Conservation (phyloP, 2,888 invertebrate genomes). For the Scaptomyza cyrtandrae region DNA sequence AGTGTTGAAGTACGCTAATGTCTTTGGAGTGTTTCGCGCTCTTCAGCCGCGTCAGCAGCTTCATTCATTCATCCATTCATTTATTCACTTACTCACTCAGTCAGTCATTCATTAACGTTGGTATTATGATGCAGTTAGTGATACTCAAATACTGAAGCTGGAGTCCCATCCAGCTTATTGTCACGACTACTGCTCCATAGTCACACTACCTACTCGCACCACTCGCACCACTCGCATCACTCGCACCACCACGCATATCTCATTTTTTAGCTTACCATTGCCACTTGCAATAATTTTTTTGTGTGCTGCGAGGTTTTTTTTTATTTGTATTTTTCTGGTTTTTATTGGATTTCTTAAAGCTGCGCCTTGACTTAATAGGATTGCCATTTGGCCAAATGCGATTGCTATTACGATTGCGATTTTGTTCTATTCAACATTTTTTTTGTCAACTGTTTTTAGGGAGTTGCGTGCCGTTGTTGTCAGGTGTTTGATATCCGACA, state of each 20-base stretch:
- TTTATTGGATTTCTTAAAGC: slow-evolving; percentile 79
- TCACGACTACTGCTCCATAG: slow-evolving; percentile 34
- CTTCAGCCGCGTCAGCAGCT: slow-evolving; percentile 50
- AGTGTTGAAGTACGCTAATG: slow-evolving; percentile 81
- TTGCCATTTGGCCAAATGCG: slow-evolving; percentile 65
- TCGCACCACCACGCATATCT: not conserved
- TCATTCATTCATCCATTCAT: slow-evolving; percentile 21
- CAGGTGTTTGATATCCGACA: slow-evolving; percentile 62
- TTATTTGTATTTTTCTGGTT: slow-evolving; percentile 20
- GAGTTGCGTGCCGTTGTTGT: slow-evolving; percentile 8
- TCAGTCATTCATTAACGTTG: slow-evolving; percentile 40
- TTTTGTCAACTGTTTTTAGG: slow-evolving; percentile 24
- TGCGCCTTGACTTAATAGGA: slow-evolving; percentile 72
- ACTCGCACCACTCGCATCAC: not conserved
- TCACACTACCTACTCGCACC: not conserved
- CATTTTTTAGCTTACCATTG: slow-evolving; percentile 7
- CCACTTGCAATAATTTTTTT: slow-evolving; percentile 22
- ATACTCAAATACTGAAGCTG: slow-evolving; percentile 51
- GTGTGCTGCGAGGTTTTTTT: slow-evolving; percentile 7
- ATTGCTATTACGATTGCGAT: slow-evolving; percentile 46
- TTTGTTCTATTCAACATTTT: slow-evolving; percentile 3
- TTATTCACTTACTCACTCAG: slow-evolving; percentile 27
- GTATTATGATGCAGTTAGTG: slow-evolving; percentile 49
- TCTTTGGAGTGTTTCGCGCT: slow-evolving; percentile 81
- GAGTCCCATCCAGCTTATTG: slow-evolving; percentile 56